Conservation (phyloP, 2,797 vertebrate genomes). For the Siniperca undulata region DNA sequence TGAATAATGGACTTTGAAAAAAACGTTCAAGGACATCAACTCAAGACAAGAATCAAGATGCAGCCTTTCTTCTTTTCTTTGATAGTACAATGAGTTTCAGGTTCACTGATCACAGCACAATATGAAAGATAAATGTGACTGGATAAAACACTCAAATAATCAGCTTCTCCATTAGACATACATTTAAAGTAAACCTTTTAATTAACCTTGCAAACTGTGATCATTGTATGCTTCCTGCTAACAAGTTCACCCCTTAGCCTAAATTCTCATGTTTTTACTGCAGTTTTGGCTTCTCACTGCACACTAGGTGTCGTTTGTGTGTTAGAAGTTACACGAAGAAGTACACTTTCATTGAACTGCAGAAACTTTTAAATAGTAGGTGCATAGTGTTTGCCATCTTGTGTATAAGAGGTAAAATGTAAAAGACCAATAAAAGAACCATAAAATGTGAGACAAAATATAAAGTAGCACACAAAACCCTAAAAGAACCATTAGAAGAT, state of each 20-base stretch:
- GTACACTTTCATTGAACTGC: not conserved
- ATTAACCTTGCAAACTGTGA: conserved; percentile 23
- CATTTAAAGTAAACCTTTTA: conserved; percentile 16
- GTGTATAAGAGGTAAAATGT: not conserved
- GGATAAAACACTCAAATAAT: conserved; percentile 45
- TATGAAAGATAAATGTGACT: conserved; percentile 39
- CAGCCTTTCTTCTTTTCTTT: conserved; percentile 52
- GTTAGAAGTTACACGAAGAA: not conserved
- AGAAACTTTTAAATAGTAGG: not conserved
- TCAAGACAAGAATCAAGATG: conserved; percentile 39
- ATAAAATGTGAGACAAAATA: not conserved
- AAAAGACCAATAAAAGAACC: not conserved
- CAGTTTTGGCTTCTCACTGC: not conserved
- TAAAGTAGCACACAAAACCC: not conserved
- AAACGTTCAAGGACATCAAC: conserved; percentile 65
- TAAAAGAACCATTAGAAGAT: not conserved
- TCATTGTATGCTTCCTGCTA: not conserved
- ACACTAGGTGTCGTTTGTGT: not conserved
- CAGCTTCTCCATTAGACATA: not conserved
- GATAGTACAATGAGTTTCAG: conserved; percentile 51
- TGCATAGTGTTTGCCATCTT: not conserved
- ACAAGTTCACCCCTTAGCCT: not conserved
- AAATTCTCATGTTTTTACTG: not conserved
- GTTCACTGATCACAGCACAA: conserved; percentile 54
- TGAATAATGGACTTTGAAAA: conserved; percentile 71